These are phyloP conservation scores for Brachyalestes nurse DNA, from an alignment of 2,797 vertebrate genomes.

Conservation along the genomic window DNA sequence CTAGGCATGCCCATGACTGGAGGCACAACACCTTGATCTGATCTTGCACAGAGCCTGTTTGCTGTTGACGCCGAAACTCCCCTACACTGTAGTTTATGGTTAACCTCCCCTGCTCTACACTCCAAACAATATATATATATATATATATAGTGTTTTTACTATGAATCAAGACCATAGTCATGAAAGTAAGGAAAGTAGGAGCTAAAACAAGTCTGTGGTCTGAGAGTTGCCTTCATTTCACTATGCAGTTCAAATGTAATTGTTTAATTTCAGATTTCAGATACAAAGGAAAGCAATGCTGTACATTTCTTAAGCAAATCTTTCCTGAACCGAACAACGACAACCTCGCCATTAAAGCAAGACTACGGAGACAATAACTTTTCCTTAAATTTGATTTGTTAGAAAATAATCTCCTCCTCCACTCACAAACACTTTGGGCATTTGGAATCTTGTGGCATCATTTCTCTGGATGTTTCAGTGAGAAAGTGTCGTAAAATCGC, in stretches of 20 bases:
- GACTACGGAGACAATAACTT: no score
- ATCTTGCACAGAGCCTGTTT: constrained; percentile 44
- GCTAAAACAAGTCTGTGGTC: background rate
- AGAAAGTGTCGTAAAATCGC: background rate
- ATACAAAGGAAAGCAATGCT: no score
- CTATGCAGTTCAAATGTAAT: background rate
- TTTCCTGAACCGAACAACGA: no score
- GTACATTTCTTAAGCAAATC: no score
- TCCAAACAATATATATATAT: no score
- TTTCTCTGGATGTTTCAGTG: background rate
- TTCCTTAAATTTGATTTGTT: no score
- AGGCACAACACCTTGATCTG: constrained; percentile 58
- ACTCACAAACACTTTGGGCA: no score
- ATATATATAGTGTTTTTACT: background rate
- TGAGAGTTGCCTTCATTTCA: background rate
- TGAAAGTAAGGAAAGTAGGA: background rate
- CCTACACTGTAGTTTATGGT: constrained; percentile 19
- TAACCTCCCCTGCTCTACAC: background rate
- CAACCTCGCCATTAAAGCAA: no score
- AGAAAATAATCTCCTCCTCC: no score
- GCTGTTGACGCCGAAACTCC: constrained; percentile 27
- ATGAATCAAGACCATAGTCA: background rate
- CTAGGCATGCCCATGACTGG: constrained; percentile 27
- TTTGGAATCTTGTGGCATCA: background rate
- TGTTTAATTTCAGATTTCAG: no score